Evolutionary conservation across 2,113 vertebrate genomes (phyloP).

Genomic region (Felis catus): DNA sequence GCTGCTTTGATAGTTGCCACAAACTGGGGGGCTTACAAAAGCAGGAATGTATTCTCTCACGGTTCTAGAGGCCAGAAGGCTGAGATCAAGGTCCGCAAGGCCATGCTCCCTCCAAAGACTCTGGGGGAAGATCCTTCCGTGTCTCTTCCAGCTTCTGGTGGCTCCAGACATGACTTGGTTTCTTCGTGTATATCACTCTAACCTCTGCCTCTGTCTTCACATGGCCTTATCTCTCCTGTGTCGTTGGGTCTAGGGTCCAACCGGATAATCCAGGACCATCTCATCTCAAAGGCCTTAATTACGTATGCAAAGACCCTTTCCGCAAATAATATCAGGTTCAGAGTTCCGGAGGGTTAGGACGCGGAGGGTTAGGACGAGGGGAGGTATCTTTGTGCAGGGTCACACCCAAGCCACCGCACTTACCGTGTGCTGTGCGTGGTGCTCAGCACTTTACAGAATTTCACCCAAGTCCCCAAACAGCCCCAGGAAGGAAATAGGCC

Average conservation of each 20-base stretch:
- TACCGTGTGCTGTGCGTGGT: too few relatives aligned
- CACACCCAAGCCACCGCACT: neutral
- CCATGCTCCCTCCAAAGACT: fast-evolving
- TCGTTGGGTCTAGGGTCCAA: neutral
- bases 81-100: neutral
- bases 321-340: neutral
- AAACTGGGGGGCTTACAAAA: neutral
- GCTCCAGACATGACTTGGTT: neutral
- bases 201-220: neutral
- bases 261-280: neutral
- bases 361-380: fast-evolving
- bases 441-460: neutral
- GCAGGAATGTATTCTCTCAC: neutral
- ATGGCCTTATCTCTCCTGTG: neutral
- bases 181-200: neutral
- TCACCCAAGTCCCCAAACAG: neutral
- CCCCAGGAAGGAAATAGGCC: neutral
- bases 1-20: neutral
- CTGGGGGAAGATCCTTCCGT: neutral
- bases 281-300: neutral
- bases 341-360: neutral
- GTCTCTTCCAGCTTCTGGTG: neutral
- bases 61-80: neutral
- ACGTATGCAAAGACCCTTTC: neutral
- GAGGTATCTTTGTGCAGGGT: neutral